These are phyloP conservation scores for Campoplex capitator DNA, from an alignment of 2,888 invertebrate genomes.

Conservation along the genomic window DNA sequence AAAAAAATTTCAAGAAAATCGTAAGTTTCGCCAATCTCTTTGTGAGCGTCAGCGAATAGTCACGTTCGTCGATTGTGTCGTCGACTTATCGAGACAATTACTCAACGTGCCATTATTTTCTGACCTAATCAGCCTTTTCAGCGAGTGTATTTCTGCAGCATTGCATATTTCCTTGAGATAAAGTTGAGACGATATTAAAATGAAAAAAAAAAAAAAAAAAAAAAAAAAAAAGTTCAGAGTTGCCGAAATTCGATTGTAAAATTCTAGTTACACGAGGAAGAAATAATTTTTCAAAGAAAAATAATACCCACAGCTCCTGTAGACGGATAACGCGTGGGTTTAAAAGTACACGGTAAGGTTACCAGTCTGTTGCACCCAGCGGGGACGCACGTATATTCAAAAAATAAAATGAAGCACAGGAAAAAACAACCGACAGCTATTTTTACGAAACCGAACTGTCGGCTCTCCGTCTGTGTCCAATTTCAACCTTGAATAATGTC, in stretches of 20 bases:
- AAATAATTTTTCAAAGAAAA: background rate
- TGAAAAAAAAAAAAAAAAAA: no score
- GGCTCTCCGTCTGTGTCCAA: slow-evolving; percentile 4
- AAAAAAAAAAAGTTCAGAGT: background rate
- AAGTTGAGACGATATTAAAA: background rate
- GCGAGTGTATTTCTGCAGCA: background rate
- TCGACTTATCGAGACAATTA: background rate
- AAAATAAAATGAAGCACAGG: slow-evolving; percentile 61
- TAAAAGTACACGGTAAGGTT: slow-evolving; percentile 73
- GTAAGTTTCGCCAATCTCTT: background rate
- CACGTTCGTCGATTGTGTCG: background rate
- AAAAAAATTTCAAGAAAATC: background rate
- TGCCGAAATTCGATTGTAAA: background rate
- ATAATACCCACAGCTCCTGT: slow-evolving; percentile 4
- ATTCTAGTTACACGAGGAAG: background rate
- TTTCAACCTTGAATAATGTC: slow-evolving; percentile 55
- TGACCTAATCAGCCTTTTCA: background rate
- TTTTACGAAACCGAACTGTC: slow-evolving; percentile 72
- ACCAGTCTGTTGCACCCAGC: slow-evolving; percentile 76
- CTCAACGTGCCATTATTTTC: background rate
- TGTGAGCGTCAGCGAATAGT: background rate
- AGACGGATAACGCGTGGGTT: slow-evolving; percentile 55
- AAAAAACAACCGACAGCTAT: slow-evolving; percentile 75
- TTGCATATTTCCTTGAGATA: background rate
- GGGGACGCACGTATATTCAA: slow-evolving; percentile 63